Conservation (phyloP, 2,888 invertebrate species). For the Trachelus iudaicus region DNA sequence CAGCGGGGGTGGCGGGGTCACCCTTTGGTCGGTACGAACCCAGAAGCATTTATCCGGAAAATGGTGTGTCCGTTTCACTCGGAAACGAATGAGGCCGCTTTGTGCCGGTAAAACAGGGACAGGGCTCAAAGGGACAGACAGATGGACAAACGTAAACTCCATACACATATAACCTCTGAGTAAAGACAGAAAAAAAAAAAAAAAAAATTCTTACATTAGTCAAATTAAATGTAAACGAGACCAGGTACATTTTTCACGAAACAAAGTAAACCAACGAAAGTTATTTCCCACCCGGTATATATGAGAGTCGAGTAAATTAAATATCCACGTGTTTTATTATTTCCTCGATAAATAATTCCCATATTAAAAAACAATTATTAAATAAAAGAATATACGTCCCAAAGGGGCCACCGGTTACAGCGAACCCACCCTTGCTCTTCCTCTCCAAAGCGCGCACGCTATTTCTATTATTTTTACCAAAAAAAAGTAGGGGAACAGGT, state of each 20-base stretch:
- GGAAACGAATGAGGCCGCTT: background rate
- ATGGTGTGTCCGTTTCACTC: background rate
- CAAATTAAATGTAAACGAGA: background rate
- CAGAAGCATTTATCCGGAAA: background rate
- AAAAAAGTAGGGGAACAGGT: conserved; percentile 11
- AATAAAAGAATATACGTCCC: background rate
- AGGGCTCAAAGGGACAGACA: background rate
- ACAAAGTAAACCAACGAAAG: background rate
- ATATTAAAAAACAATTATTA: background rate
- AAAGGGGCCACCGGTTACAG: background rate
- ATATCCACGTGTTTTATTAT: background rate
- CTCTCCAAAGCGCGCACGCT: conserved; percentile 7
- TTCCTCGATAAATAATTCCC: background rate
- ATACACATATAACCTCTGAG: background rate
- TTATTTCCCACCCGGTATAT: no score
- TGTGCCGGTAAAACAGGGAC: background rate
- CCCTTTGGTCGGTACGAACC: background rate
- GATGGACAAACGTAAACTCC: background rate
- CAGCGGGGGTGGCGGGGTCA: background rate
- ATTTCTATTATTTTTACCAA: conserved; percentile 31
- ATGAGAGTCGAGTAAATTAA: background rate
- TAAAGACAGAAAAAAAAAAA: background rate
- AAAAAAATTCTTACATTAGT: background rate
- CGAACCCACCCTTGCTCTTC: background rate
- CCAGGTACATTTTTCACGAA: background rate